Conservation (phyloP, 2,888 invertebrate species). For the Drosophila macrospina region DNA sequence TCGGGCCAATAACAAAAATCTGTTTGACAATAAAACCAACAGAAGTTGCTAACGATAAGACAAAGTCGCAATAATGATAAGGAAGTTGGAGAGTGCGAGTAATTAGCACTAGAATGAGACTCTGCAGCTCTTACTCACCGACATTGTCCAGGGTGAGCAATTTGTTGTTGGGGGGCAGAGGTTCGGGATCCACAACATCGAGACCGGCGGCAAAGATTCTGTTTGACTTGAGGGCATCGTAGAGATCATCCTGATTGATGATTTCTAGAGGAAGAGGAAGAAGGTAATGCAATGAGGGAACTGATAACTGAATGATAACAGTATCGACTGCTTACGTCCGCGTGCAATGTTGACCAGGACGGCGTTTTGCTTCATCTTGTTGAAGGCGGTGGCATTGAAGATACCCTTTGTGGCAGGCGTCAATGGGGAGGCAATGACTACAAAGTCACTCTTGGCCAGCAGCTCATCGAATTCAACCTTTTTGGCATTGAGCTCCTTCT, state of each 20-base stretch:
- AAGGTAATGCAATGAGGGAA: neutral
- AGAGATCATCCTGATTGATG: conserved; percentile 93
- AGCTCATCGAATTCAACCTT: conserved; percentile 89
- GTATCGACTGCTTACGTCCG: conserved; percentile 85
- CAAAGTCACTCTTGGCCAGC: conserved; percentile 89
- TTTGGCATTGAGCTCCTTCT: conserved; percentile 86
- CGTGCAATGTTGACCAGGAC: conserved; percentile 91
- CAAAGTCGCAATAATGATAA: conserved; percentile 36
- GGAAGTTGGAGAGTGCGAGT: neutral
- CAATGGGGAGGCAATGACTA: conserved; percentile 89
- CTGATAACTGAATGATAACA: neutral
- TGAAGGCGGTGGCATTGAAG: conserved; percentile 89
- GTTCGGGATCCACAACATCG: conserved; percentile 96
- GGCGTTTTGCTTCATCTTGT: conserved; percentile 90
- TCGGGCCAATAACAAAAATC: conserved; percentile 13
- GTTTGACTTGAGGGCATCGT: conserved; percentile 90
- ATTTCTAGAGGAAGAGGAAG: conserved; percentile 85
- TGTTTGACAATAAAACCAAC: conserved; percentile 18
- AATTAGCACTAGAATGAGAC: conserved; percentile 6
- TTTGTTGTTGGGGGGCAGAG: conserved; percentile 92
- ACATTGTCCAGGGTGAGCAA: conserved; percentile 93
- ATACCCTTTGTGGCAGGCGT: conserved; percentile 89
- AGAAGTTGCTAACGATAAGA: conserved; percentile 39
- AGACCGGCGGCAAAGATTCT: conserved; percentile 95
- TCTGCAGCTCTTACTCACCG: conserved; percentile 86